Evolutionary conservation across 2,113 vertebrate genomes (phyloP).

Genomic region (Noturus placidus): DNA sequence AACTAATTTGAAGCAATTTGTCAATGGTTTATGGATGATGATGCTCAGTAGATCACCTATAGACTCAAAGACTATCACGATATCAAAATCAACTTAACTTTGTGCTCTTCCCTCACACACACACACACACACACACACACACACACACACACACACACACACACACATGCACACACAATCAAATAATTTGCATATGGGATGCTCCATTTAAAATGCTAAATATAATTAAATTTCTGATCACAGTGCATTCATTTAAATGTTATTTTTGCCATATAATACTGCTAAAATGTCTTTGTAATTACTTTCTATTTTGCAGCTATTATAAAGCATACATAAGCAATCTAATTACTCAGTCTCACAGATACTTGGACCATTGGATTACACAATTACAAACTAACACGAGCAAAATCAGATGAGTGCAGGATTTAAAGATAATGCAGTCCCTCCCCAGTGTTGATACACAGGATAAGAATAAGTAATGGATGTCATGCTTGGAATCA

Average conservation of each 20-base stretch:
- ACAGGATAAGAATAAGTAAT: constrained; percentile 26
- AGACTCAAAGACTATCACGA: not conserved
- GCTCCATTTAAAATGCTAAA: not conserved
- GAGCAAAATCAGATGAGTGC: constrained; percentile 11
- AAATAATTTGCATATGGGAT: not conserved
- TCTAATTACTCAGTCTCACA: constrained; percentile 21
- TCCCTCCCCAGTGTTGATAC: constrained; percentile 12
- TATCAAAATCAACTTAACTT: not conserved
- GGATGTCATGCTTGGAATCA: constrained; percentile 27
- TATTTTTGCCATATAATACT: not conserved
- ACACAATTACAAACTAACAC: constrained; percentile 31
- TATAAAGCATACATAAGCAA: not conserved
- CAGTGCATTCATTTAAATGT: not conserved
- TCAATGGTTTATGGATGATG: not conserved
- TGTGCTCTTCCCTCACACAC: not conserved
- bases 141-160: not conserved
- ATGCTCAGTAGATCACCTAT: not conserved
- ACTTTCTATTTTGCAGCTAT: not conserved
- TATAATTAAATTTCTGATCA: constrained; percentile 6
- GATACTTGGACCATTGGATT: constrained; percentile 13
- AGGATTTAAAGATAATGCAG: constrained; percentile 27
- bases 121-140: not conserved
- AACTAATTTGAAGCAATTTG: not conserved
- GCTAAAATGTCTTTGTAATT: constrained; percentile 10
- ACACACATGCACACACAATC: not conserved